Evolutionary conservation across 2,113 vertebrate genomes (phyloP).

Genomic region (Mustela nigripes): DNA sequence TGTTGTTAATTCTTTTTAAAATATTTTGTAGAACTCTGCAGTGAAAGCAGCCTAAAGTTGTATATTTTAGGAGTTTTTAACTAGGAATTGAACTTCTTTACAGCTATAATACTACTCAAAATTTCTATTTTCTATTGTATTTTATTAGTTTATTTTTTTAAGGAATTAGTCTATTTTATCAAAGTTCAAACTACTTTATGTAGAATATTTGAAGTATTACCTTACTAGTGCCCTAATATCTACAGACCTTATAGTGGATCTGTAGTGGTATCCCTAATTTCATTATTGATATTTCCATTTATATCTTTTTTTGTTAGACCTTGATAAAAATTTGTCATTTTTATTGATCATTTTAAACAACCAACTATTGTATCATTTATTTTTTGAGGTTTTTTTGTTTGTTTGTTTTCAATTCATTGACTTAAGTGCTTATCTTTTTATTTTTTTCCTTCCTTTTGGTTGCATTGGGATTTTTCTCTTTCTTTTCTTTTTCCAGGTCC

Average conservation of each 20-base stretch:
- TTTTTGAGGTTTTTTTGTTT: neutral
- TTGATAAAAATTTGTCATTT: neutral
- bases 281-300: neutral
- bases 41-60: neutral
- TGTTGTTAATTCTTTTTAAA: neutral
- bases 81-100: conserved; percentile 14
- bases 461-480: neutral
- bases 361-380: neutral
- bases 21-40: neutral
- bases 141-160: neutral
- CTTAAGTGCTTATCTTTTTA: neutral
- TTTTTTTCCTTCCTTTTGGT: neutral
- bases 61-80: neutral
- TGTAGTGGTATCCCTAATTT: neutral
- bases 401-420: neutral
- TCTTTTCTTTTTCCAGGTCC: neutral
- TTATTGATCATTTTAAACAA: neutral
- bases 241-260: neutral
- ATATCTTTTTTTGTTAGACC: neutral
- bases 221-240: neutral
- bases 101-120: neutral
- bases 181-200: neutral
- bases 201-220: neutral
- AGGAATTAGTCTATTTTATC: neutral
- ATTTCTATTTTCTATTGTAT: neutral